Conservation (phyloP, 2,888 invertebrate species). For the Drosophila buzzatii region DNA sequence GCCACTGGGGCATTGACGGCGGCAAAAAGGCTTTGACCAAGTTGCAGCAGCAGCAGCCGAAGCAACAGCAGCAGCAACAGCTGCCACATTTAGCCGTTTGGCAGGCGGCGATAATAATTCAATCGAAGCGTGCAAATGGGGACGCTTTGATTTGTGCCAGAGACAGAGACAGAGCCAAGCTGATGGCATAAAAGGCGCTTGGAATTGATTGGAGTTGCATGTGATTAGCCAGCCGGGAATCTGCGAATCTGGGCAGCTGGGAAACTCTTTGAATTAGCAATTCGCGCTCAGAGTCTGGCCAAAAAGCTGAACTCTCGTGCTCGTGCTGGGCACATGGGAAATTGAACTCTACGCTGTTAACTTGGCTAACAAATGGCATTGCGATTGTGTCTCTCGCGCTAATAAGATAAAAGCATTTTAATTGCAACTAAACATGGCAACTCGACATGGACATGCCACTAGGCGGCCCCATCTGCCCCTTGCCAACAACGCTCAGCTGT, state of each 20-base stretch:
- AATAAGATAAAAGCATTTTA: slow-evolving; percentile 81
- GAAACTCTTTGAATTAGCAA: background rate
- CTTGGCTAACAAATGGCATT: slow-evolving; percentile 58
- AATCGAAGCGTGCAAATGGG: slow-evolving; percentile 80
- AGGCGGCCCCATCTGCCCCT: slow-evolving; percentile 2
- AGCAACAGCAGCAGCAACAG: background rate
- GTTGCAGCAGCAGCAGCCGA: slow-evolving; percentile 14
- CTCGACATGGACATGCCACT: slow-evolving; percentile 54
- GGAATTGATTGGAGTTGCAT: slow-evolving; percentile 79
- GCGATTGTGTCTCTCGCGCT: slow-evolving; percentile 62
- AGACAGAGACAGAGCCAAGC: slow-evolving; percentile 1
- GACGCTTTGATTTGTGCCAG: slow-evolving; percentile 59
- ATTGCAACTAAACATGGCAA: slow-evolving; percentile 80
- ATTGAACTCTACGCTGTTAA: slow-evolving; percentile 16
- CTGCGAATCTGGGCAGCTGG: slow-evolving; percentile 22
- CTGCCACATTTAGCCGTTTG: slow-evolving; percentile 27
- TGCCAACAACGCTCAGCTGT: slow-evolving; percentile 13
- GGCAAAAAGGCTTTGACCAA: slow-evolving; percentile 41
- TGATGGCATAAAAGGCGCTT: slow-evolving; percentile 73
- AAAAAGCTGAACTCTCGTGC: slow-evolving; percentile 5
- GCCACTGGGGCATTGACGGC: slow-evolving; percentile 56
- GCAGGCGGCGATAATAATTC: slow-evolving; percentile 71
- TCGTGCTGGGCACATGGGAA: slow-evolving; percentile 12
- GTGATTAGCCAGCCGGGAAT: slow-evolving; percentile 63
- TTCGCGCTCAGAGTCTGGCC: background rate